phyloP scores from a whole-genome alignment of 2,888 invertebrate species.

The Patella depressa region DNA sequence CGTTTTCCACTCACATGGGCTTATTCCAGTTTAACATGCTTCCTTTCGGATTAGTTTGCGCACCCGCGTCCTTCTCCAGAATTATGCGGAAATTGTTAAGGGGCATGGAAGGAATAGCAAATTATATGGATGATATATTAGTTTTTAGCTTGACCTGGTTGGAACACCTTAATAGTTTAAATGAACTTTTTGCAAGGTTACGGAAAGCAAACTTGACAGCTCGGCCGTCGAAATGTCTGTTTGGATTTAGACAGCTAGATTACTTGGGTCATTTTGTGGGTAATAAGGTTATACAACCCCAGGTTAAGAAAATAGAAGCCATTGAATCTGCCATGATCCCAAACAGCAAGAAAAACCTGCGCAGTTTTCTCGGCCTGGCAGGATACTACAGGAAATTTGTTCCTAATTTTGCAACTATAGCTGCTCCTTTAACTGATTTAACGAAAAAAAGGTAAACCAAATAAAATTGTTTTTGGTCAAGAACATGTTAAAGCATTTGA shows the following conservation, averaged over 20 bases:
- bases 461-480: conserved; percentile 33
- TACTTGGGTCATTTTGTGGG: conserved; percentile 40
- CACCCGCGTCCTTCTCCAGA: conserved; percentile 22
- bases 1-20: neutral
- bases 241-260: neutral
- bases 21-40: neutral
- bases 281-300: conserved; percentile 33
- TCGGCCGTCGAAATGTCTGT: neutral
- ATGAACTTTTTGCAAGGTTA: too few species aligned
- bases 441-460: conserved; percentile 25
- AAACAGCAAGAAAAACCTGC: conserved; percentile 30
- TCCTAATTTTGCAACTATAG: conserved; percentile 31
- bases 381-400: conserved; percentile 37
- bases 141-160: too few species aligned
- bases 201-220: neutral
- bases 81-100: conserved; percentile 19
- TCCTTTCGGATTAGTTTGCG: neutral
- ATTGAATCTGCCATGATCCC: conserved; percentile 32
- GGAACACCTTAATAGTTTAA: too few species aligned
- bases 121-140: neutral
- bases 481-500: conserved; percentile 26
- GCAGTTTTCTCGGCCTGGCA: conserved; percentile 34
- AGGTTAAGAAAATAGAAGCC: conserved; percentile 27
- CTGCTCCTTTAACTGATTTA: conserved; percentile 25
- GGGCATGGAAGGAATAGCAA: neutral